A percentile compares a stretch with the other conserved stretches of the same genome.
These are phyloP conservation scores for Brotogeris chrysoptera DNA, from an alignment of 2,797 vertebrate species.

Conservation along the genomic window DNA sequence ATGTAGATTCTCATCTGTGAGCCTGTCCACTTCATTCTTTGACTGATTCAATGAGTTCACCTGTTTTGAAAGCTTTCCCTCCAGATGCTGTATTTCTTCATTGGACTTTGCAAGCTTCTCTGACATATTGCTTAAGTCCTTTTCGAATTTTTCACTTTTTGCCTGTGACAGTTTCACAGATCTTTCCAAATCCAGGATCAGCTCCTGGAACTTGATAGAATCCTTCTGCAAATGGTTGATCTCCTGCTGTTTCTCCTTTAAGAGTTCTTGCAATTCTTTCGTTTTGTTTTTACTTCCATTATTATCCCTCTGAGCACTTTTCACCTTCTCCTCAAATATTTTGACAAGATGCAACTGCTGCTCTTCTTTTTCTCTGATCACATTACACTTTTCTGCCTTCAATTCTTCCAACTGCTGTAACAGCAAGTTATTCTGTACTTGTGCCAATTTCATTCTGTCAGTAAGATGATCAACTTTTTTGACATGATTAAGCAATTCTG, in stretches of 20 bases:
- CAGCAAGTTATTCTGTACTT: conserved; percentile 78
- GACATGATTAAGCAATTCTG: conserved; percentile 81
- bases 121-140: conserved; percentile 70
- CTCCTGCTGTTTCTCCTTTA: conserved; percentile 90
- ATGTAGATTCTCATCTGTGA: conserved; percentile 74
- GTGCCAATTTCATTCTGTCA: conserved; percentile 73
- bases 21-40: conserved; percentile 56
- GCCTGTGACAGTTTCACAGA: conserved; percentile 77
- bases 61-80: conserved; percentile 66
- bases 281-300: conserved; percentile 82
- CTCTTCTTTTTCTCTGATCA: conserved; percentile 81
- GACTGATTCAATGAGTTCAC: conserved; percentile 71
- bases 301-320: conserved; percentile 80
- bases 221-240: conserved; percentile 87
- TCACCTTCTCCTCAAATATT: conserved; percentile 86
- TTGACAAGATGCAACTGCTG: conserved; percentile 82
- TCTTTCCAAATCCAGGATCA: conserved; percentile 84
- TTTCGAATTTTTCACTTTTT: conserved; percentile 67
- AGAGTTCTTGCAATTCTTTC: conserved; percentile 86
- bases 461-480: conserved; percentile 83
- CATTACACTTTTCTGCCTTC: conserved; percentile 71
- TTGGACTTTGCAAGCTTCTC: conserved; percentile 65
- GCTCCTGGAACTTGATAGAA: conserved; percentile 87
- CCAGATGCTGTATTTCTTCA: conserved; percentile 56
- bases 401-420: conserved; percentile 75